phyloP scores from a whole-genome alignment of 2,113 vertebrate genomes.

The Chauna torquata region DNA sequence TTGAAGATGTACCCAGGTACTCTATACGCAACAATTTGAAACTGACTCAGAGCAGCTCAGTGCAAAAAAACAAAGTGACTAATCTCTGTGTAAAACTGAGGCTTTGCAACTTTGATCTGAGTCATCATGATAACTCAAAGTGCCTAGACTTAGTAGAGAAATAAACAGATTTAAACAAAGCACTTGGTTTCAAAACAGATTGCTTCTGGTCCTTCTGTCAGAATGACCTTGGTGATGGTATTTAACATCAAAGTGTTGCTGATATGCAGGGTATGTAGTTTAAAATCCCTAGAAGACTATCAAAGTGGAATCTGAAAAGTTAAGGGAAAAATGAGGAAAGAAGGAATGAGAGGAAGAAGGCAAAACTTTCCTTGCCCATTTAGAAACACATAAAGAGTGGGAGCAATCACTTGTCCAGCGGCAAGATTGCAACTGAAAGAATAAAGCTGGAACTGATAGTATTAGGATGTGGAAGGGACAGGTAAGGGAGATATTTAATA shows the following conservation, averaged over 20 bases:
- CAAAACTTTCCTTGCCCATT: not conserved
- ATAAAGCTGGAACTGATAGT: not conserved
- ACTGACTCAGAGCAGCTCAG: constrained; percentile 53
- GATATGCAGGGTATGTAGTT: not conserved
- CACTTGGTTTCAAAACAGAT: constrained; percentile 7
- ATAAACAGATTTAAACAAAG: constrained; percentile 48
- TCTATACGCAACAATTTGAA: constrained; percentile 3
- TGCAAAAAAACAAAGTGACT: constrained; percentile 62
- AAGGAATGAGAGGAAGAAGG: not conserved
- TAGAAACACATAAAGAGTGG: not conserved
- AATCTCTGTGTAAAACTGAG: constrained; percentile 38
- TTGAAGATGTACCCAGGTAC: constrained; percentile 6
- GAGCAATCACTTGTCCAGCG: not conserved
- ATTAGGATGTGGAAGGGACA: not conserved
- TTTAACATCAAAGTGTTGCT: not conserved
- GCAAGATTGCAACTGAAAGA: not conserved
- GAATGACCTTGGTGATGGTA: not conserved
- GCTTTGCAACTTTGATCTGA: constrained; percentile 53
- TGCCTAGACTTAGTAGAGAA: constrained; percentile 20
- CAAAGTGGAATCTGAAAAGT: not conserved
- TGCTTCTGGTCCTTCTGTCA: not conserved
- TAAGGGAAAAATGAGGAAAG: not conserved
- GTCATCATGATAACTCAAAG: constrained; percentile 54
- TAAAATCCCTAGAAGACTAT: not conserved
- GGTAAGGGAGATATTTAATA: not conserved